These are phyloP conservation scores for Machimus atricapillus DNA, from an alignment of 2,888 invertebrate genomes.

Conservation along the genomic window DNA sequence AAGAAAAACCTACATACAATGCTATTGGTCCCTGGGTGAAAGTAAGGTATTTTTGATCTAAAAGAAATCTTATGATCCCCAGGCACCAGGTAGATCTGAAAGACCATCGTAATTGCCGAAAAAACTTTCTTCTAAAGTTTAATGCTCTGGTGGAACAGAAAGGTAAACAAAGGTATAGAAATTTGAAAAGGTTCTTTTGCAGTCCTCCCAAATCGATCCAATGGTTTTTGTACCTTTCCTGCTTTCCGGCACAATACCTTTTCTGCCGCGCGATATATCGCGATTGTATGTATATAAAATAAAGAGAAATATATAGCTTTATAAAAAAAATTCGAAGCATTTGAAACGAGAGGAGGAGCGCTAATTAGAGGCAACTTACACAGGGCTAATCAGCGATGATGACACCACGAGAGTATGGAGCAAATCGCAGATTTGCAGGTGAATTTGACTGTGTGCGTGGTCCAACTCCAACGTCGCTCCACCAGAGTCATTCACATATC, in stretches of 20 bases:
- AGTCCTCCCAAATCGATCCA: background rate
- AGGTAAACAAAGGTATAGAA: background rate
- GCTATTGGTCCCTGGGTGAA: background rate
- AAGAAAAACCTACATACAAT: no score
- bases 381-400: constrained; percentile 13
- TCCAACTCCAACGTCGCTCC: background rate
- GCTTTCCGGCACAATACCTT: background rate
- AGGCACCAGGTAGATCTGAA: background rate
- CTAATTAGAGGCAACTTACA: constrained; percentile 25
- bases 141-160: background rate
- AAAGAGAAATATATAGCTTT: background rate
- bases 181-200: background rate
- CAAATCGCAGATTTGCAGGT: constrained; percentile 24
- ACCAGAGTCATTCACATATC: background rate
- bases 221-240: background rate
- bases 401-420: constrained; percentile 22
- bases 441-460: background rate
- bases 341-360: background rate
- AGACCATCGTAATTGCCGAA: background rate
- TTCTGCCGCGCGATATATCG: background rate
- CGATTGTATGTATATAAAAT: background rate
- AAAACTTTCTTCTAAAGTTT: background rate
- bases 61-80: background rate
- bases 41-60: background rate
- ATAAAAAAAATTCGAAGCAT: background rate